Conservation (phyloP, 2,113 vertebrate genomes). For the Dromiciops gliroides region DNA sequence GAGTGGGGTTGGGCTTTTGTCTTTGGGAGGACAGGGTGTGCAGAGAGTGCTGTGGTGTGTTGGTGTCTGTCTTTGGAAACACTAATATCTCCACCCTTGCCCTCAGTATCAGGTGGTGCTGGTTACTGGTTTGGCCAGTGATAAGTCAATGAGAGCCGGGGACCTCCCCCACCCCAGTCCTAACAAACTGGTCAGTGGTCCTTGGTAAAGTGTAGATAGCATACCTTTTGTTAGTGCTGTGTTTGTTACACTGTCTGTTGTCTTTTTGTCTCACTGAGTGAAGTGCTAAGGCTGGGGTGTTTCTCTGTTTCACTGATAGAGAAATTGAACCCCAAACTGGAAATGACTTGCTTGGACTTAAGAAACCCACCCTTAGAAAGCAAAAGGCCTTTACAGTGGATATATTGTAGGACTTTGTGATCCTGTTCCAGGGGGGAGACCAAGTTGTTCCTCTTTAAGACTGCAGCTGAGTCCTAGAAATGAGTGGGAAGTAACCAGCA, state of each 20-base stretch:
- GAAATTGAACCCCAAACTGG: neutral
- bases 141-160: neutral
- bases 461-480: constrained; percentile 32
- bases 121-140: constrained; percentile 70
- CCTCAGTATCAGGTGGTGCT: constrained; percentile 70
- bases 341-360: constrained; percentile 8
- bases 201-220: neutral
- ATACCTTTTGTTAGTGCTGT: constrained; percentile 9
- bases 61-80: constrained; percentile 56
- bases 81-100: constrained; percentile 22
- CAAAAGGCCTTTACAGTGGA: neutral
- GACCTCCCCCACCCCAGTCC: too few species aligned
- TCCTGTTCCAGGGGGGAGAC: neutral
- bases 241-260: neutral
- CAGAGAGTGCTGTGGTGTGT: constrained; percentile 67
- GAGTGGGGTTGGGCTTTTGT: constrained; percentile 65
- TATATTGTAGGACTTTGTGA: constrained; percentile 23
- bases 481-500: constrained; percentile 74
- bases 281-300: neutral
- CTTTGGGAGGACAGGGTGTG: constrained; percentile 37
- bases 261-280: neutral
- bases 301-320: neutral
- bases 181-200: neutral
- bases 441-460: constrained; percentile 25
- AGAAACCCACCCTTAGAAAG: neutral